Evolutionary conservation across 2,113 vertebrate genomes (phyloP), one percentile per base, ranked within the genome.

Genomic region (Ivindomyrus marchei): DNA sequence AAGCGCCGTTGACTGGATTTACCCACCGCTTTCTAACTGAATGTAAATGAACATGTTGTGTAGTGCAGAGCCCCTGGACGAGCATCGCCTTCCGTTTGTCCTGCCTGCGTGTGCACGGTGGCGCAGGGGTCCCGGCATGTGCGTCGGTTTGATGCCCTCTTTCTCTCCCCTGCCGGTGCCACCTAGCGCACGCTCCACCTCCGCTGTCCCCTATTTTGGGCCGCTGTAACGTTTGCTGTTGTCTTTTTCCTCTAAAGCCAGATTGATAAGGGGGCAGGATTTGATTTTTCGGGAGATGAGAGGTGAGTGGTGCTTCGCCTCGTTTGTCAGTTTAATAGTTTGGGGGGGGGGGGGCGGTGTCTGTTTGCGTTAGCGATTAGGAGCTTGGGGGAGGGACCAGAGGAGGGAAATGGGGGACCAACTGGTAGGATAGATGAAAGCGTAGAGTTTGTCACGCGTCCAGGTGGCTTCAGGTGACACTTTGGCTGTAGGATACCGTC

Each of bases 191-290:
- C 90, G 90, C 77, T 92, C 89, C n/a, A 52, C 91, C 83, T 89
- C 90, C 36, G 89, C 85, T 89, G 87, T 90, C 83, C 90, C 85
- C 90, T 53, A 92, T 88, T 91, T 92, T 88, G 92, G 89, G 92
- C 42, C 42, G 88, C 62, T 94, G 93, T 95, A 95, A 95, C 94
- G 93, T 90, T 94, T 95, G 90, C 93, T 93, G 93, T 95, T 95
- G 93, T 95, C 94, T 95, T 92, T 94, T 95, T 92, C 93, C 93
- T 94, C 94, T 95, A 93, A 95, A 95, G 95, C 93, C 94, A 96
- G 94, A 95, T 94, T 95, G 94, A 95, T 95, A 94, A 95, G 93
- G 93, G 91, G 93, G 91, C 94, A 93, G 94, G 92, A 95, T 95
- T 94, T 95, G 95, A 96, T 96, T 94, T 94, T 92, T 94, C 94